These are phyloP conservation scores for Vicugna pacos DNA, from an alignment of 2,113 vertebrate genomes.

Conservation along the genomic window DNA sequence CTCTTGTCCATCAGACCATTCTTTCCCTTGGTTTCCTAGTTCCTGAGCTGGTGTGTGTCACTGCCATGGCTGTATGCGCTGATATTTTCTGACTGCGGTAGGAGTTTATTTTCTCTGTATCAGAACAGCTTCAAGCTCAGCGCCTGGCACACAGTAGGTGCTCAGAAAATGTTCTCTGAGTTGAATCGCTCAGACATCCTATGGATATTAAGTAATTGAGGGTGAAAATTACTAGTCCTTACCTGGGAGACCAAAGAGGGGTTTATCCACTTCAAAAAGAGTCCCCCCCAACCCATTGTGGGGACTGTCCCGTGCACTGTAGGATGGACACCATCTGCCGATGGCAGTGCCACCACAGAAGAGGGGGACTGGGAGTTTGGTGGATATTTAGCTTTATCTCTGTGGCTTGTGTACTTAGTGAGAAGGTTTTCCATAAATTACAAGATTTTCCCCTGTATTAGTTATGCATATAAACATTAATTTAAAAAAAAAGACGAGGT, in stretches of 20 bases:
- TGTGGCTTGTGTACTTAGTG: not conserved
- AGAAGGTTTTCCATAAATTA: not conserved
- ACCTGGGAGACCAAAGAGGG: not conserved
- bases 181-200: not conserved
- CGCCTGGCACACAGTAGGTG: not conserved
- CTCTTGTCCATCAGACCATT: not conserved
- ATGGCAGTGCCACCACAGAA: not conserved
- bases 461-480: not conserved
- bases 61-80: not conserved
- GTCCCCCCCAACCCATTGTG: too few relatives aligned
- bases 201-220: fast-evolving
- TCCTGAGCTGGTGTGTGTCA: not conserved
- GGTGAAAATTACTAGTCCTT: not conserved
- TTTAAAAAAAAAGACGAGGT: not conserved
- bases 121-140: not conserved
- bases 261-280: not conserved
- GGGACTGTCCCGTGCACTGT: not conserved
- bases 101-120: not conserved
- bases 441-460: not conserved
- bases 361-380: not conserved
- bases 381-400: not conserved
- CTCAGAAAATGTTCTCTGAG: not conserved
- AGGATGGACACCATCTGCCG: too few relatives aligned
- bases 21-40: not conserved
- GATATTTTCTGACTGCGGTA: not conserved